Percentiles rank a stretch among this genome's conserved stretches.
Evolutionary conservation across 2,888 invertebrate genomes (phyloP).

Genomic region (Nephrocerus scutellatus): DNA sequence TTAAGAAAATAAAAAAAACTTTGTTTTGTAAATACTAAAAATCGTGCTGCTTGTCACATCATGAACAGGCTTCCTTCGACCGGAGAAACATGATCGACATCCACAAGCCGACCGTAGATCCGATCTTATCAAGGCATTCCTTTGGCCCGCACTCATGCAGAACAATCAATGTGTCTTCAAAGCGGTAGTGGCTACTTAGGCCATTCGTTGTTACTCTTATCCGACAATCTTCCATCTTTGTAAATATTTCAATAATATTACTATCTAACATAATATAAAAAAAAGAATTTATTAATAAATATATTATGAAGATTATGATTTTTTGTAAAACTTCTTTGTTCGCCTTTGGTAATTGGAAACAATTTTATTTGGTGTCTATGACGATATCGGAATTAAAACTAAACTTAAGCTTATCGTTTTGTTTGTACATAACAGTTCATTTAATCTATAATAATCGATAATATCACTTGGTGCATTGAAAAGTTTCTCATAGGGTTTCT

Average conservation of each 20-base stretch:
- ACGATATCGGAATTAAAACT: slow-evolving; percentile 36
- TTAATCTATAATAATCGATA: slow-evolving; percentile 40
- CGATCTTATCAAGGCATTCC: slow-evolving; percentile 68
- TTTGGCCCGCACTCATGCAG: slow-evolving; percentile 82
- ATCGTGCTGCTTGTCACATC: background rate
- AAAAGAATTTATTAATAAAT: no score
- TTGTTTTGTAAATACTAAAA: background rate
- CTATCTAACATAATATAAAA: no score
- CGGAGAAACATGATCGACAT: slow-evolving; percentile 73
- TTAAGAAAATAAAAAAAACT: background rate
- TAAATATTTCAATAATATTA: no score
- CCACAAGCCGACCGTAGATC: slow-evolving; percentile 68
- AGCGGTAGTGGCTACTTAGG: slow-evolving; percentile 75
- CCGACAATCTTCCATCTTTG: no score
- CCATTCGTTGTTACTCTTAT: no score
- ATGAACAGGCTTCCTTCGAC: slow-evolving; percentile 56
- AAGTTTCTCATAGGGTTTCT: slow-evolving; percentile 38
- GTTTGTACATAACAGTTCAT: slow-evolving; percentile 43
- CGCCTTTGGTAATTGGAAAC: no score
- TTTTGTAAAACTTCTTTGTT: no score
- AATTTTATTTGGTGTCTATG: no score
- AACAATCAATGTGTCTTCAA: slow-evolving; percentile 72
- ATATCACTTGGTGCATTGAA: slow-evolving; percentile 42
- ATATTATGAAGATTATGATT: no score
- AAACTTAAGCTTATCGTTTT: slow-evolving; percentile 36